Percentiles rank a stretch among this genome's conserved stretches.
phyloP scores from a whole-genome alignment of 2,113 vertebrate genomes.

The Tachysurus vachellii region DNA sequence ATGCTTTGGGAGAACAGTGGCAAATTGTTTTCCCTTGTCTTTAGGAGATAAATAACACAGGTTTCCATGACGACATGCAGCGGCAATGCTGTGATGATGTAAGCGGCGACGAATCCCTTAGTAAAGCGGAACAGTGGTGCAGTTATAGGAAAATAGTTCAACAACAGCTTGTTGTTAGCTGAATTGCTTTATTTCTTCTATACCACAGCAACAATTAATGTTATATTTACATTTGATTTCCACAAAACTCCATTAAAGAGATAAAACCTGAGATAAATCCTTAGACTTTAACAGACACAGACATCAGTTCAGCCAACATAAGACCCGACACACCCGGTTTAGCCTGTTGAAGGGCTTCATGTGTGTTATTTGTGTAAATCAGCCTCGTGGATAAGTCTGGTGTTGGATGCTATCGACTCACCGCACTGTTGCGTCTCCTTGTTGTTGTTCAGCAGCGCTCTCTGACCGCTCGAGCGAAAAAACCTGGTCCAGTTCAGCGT shows the following conservation, averaged over 20 bases:
- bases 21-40: neutral
- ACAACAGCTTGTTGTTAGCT: neutral
- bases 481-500: slow-evolving; percentile 95
- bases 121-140: neutral
- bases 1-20: neutral
- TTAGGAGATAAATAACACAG: neutral
- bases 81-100: neutral
- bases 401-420: slow-evolving; percentile 71
- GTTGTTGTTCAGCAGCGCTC: slow-evolving; percentile 86
- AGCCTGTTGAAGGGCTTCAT: neutral
- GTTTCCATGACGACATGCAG: neutral
- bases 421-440: slow-evolving; percentile 89
- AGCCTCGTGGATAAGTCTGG: neutral
- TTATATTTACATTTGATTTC: neutral
- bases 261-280: neutral
- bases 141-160: neutral
- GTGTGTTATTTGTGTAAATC: neutral
- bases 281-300: neutral
- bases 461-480: slow-evolving; percentile 85
- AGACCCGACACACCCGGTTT: neutral
- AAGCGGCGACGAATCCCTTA: neutral
- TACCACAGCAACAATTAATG: neutral
- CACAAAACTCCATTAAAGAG: neutral
- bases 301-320: slow-evolving; percentile 43
- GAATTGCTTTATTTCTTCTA: neutral